Percentiles rank a stretch among this genome's conserved stretches.
These are phyloP conservation scores for Melanocharis versteri DNA, from an alignment of 2,113 vertebrate genomes.

Conservation along the genomic window DNA sequence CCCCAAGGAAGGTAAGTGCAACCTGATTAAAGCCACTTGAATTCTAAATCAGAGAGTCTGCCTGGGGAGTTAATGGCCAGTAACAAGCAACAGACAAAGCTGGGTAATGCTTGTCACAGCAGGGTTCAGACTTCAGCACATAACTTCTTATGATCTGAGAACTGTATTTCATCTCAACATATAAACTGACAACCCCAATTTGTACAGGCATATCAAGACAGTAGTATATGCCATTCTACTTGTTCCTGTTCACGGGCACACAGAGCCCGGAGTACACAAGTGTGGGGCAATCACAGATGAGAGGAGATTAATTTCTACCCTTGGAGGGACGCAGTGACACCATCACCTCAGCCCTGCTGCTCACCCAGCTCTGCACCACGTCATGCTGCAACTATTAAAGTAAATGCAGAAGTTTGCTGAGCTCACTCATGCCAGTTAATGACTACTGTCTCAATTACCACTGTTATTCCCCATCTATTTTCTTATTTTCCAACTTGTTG, in stretches of 20 bases:
- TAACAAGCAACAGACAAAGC: slow-evolving; percentile 27
- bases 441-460: neutral
- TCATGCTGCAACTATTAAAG: neutral
- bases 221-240: neutral
- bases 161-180: neutral
- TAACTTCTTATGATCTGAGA: neutral
- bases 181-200: neutral
- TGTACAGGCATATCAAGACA: neutral
- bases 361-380: neutral
- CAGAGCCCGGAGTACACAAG: neutral
- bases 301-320: neutral
- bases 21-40: slow-evolving; percentile 51
- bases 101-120: neutral
- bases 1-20: neutral
- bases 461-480: neutral
- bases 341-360: neutral
- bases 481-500: neutral
- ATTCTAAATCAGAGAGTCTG: neutral
- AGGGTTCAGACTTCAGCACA: neutral
- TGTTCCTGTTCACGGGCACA: neutral
- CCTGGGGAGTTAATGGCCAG: slow-evolving; percentile 39
- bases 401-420: neutral
- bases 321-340: neutral
- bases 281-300: neutral
- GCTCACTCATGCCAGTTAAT: neutral